Percentiles rank a stretch among this genome's conserved stretches.
Evolutionary conservation across 2,113 vertebrate species (phyloP).

Genomic region (Haemorhous mexicanus): DNA sequence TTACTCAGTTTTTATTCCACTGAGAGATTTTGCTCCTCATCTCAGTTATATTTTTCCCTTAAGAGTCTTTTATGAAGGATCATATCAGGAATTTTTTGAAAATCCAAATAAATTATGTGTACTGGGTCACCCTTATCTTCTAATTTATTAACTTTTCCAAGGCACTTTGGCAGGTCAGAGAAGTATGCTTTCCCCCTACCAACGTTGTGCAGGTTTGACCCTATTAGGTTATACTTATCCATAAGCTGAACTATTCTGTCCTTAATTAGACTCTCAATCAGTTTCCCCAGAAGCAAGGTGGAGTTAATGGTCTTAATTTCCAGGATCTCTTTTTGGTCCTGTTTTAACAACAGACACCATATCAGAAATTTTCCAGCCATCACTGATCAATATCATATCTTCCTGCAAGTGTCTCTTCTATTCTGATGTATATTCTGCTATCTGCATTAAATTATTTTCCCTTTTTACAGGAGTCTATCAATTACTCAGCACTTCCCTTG

Average conservation of each 20-base stretch:
- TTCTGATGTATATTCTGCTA: neutral
- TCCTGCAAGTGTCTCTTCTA: neutral
- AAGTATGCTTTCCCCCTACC: neutral
- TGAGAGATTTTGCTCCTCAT: neutral
- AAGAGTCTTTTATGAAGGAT: neutral
- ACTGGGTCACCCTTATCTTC: neutral
- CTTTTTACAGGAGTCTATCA: neutral
- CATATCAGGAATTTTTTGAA: neutral
- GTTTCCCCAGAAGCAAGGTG: neutral
- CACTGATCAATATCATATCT: neutral
- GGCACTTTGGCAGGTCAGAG: neutral
- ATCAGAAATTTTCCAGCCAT: neutral
- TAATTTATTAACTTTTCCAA: constrained; percentile 49
- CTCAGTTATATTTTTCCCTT: neutral
- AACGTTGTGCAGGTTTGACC: neutral
- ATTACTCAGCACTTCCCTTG: neutral
- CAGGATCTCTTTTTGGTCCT: neutral
- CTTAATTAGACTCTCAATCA: constrained; percentile 20
- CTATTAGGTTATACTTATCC: neutral
- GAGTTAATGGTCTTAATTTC: neutral
- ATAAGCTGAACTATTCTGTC: neutral
- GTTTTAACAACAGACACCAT: neutral
- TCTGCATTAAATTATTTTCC: neutral
- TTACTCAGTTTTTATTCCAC: neutral
- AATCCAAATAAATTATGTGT: constrained; percentile 10